Conservation (phyloP, 2,797 vertebrate genomes). For the Myotis vivesi region DNA sequence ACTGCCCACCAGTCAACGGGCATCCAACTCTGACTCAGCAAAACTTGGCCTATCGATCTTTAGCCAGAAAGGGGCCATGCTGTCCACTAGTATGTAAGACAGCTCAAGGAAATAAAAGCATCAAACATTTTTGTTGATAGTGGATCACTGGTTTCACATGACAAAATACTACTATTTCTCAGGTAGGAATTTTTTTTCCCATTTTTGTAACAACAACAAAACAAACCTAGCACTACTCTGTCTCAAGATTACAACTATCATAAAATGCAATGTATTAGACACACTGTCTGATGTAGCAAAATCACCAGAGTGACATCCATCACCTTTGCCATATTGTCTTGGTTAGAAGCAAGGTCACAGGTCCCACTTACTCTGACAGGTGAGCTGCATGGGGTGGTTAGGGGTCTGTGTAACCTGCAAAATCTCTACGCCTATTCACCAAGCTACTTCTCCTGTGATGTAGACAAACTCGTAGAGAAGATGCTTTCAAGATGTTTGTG, state of each 20-base stretch:
- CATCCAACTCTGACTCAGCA: not conserved
- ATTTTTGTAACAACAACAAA: not conserved
- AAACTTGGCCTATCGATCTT: not conserved
- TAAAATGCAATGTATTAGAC: not conserved
- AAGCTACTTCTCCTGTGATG: not conserved
- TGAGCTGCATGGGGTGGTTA: accelerated
- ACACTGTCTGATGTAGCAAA: not conserved
- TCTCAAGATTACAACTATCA: not conserved
- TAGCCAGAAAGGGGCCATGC: not conserved
- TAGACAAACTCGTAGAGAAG: not conserved
- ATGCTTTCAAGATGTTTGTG: not conserved
- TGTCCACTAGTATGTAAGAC: not conserved
- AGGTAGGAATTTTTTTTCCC: not conserved
- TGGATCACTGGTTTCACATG: not conserved
- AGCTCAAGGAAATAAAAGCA: not conserved
- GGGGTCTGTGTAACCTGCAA: not conserved
- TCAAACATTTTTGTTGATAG: not conserved
- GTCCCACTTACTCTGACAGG: no score
- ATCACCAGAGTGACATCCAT: not conserved
- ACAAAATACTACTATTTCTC: not conserved
- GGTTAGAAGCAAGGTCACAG: not conserved
- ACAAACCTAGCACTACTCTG: not conserved
- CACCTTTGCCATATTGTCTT: not conserved
- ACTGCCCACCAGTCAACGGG: not conserved
- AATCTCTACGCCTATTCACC: not conserved